Conservation (phyloP, 2,797 vertebrate genomes). For the Manis crassicaudata region DNA sequence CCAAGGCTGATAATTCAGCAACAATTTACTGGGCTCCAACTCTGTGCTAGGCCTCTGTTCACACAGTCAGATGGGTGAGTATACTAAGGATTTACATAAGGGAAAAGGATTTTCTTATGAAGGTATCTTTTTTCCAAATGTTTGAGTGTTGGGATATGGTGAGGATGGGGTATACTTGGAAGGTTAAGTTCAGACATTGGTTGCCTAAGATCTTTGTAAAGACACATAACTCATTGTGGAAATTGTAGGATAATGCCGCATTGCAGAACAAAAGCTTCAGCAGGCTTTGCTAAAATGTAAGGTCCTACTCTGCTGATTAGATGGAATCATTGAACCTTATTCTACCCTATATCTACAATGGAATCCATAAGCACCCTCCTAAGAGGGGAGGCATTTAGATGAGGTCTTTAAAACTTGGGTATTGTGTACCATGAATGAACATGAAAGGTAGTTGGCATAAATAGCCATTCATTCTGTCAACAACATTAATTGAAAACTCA, state of each 20-base stretch:
- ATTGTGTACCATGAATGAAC: conserved; percentile 75
- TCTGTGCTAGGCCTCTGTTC: not conserved
- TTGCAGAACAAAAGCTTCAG: conserved; percentile 57
- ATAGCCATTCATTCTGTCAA: conserved; percentile 80
- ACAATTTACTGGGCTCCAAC: not conserved
- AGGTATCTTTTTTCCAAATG: not conserved
- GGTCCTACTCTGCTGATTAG: conserved; percentile 65
- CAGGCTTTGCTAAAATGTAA: conserved; percentile 56
- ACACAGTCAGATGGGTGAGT: not conserved
- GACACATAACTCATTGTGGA: conserved; percentile 18
- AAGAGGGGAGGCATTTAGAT: conserved; percentile 72
- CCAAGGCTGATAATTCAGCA: not conserved
- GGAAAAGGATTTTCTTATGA: not conserved
- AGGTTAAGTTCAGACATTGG: conserved; percentile 36
- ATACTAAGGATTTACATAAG: not conserved
- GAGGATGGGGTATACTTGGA: not conserved
- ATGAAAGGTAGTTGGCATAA: conserved; percentile 74
- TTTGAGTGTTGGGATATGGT: not conserved
- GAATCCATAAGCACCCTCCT: conserved; percentile 66
- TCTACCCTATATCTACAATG: conserved; percentile 71
- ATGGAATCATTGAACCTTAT: conserved; percentile 77
- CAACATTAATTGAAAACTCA: conserved; percentile 81
- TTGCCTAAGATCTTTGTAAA: conserved; percentile 43
- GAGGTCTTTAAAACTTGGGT: conserved; percentile 69
- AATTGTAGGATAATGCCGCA: conserved; percentile 2